A percentile compares a stretch with the other conserved stretches of the same genome.
phyloP scores from a whole-genome alignment of 2,797 vertebrate species.

The Acanthiza pusilla region DNA sequence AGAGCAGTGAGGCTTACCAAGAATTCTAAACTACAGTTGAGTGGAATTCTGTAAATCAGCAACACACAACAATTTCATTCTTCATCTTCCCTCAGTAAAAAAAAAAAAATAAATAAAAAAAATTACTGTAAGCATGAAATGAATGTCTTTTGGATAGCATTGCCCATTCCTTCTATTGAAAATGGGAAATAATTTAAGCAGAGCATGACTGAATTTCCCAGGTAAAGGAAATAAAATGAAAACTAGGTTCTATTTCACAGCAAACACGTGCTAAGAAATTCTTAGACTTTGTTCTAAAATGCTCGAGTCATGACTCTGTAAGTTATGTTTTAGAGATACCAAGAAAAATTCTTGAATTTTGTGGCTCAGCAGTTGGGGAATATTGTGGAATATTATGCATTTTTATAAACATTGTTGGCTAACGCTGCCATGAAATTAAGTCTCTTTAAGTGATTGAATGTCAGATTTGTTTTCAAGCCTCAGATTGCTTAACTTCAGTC shows the following conservation, averaged over 20 bases:
- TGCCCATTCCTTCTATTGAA: not conserved
- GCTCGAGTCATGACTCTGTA: not conserved
- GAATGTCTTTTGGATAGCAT: not conserved
- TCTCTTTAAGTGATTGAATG: not conserved
- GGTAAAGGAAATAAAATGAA: not conserved
- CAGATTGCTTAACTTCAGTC: slow-evolving; percentile 15
- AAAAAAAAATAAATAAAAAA: not conserved
- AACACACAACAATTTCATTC: not conserved
- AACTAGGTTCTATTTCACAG: not conserved
- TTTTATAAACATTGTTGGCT: not conserved
- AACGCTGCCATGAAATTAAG: not conserved
- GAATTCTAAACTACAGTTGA: not conserved
- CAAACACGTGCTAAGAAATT: not conserved
- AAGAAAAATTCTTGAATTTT: not conserved
- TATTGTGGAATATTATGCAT: not conserved
- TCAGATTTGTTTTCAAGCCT: slow-evolving; percentile 12
- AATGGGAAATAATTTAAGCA: not conserved
- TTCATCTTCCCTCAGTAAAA: not conserved
- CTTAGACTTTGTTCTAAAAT: not conserved
- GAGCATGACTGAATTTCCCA: not conserved
- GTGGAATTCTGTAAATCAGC: not conserved
- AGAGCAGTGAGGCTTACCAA: rapidly evolving
- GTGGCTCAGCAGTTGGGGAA: not conserved
- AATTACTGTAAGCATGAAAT: not conserved
- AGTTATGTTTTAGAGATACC: not conserved